Evolutionary conservation across 2,888 invertebrate species (phyloP), one percentile per base, ranked within the genome.

Genomic region (Lagria hirta): DNA sequence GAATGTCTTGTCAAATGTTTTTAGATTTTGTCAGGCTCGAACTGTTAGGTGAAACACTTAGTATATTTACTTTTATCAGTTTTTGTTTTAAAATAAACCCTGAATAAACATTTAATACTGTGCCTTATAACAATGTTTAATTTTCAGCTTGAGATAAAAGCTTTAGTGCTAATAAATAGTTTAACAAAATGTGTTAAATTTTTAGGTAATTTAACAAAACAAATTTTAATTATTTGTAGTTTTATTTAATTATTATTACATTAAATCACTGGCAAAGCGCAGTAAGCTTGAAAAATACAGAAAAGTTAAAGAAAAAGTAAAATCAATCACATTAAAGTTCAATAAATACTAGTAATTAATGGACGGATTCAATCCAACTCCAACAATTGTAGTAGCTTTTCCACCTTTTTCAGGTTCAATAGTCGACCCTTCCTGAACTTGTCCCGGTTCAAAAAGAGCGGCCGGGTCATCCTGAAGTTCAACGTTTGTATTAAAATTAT

Each of bases 321-420:
- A 35, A 30, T 27, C 12, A 29, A 44, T 38, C 32, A 43, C 33
- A 26, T 35, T 24, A 24, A n/a, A n/a, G n/a, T 14, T 20, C 10
- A 36, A 36, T 36, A 37, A 43, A 43, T 43, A 43, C 37, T 43
- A 32, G n/a, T n/a, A 43, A 29, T 38, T 38, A 20, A 28, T 34
- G 49, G 53, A 53, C 44, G 53, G 50, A 48, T 47, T 36, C 36
- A 58, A 54, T n/a, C n/a, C n/a, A 51, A 61, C 57, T 54, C 60
- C 60, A 51, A 63, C 59, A 52, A 63, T 59, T 20, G 64, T 61
- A 26, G 67, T 68, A 54, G 77, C 76, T 62, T 75, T 77, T n/a
- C n/a, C n/a, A n/a, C n/a, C n/a, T n/a, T n/a, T n/a, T 62, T 79
- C 79, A 62, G 79, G 79, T 73, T 79, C 78, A 65, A 77, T 75